These are phyloP conservation scores for Andricus grossulariae DNA, from an alignment of 1,140 invertebrate species.

Conservation along the genomic window DNA sequence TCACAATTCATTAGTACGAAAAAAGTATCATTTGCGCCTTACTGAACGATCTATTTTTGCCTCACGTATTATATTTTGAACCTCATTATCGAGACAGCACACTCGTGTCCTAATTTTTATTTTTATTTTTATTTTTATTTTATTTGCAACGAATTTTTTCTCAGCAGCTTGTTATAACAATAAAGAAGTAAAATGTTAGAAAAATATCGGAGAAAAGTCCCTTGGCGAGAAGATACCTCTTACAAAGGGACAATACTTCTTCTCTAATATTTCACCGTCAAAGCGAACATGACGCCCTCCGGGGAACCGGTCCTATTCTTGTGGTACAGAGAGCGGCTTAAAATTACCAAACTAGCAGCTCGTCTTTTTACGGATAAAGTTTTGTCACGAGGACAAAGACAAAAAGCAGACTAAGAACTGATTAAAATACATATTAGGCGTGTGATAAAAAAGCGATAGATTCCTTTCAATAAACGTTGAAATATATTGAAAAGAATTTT, in stretches of 20 bases:
- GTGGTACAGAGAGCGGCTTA: constrained; percentile 3
- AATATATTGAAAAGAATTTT: neutral
- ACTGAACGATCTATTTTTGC: too few species aligned
- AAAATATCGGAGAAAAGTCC: constrained; percentile 17
- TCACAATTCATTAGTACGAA: too few species aligned
- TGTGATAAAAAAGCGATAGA: constrained; percentile 5
- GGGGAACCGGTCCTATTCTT: constrained; percentile 20
- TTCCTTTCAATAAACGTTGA: neutral
- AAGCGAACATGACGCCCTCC: neutral
- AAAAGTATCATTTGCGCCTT: too few species aligned
- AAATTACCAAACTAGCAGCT: constrained; percentile 29
- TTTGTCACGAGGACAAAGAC: constrained; percentile 5
- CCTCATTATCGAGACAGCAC: too few species aligned
- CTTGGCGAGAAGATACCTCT: neutral
- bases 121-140: too few species aligned
- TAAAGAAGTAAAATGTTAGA: too few species aligned
- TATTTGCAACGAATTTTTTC: too few species aligned
- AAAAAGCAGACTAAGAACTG: constrained; percentile 21
- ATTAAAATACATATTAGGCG: constrained; percentile 11
- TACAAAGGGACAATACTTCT: constrained; percentile 4
- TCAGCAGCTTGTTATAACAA: too few species aligned
- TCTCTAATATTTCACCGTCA: neutral
- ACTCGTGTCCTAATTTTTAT: too few species aligned
- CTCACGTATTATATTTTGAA: too few species aligned
- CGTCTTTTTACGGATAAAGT: constrained; percentile 25